These are phyloP conservation scores for Anagrus nilaparvatae DNA, from an alignment of 1,140 invertebrate species.

Conservation along the genomic window DNA sequence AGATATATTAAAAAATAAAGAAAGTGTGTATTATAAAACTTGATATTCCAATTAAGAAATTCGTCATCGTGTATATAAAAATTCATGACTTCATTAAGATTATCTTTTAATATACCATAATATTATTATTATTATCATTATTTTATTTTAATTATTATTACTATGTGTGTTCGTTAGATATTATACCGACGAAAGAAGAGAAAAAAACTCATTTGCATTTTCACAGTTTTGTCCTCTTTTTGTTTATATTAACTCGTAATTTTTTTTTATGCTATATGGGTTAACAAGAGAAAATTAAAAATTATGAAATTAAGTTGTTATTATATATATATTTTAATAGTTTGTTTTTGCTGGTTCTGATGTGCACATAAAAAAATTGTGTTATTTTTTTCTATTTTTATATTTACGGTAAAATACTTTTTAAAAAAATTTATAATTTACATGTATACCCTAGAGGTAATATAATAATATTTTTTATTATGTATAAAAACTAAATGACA, in stretches of 20 bases:
- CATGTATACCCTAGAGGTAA: too few species aligned
- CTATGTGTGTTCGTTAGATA: too few species aligned
- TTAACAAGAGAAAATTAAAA: slow-evolving; percentile 13
- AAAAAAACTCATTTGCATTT: slow-evolving; percentile 16
- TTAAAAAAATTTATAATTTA: too few species aligned
- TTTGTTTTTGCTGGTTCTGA: not conserved
- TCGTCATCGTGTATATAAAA: slow-evolving; percentile 30
- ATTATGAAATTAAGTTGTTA: slow-evolving; percentile 1
- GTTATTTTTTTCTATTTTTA: not conserved
- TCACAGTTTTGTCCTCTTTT: not conserved
- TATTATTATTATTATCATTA: too few species aligned
- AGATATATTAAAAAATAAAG: too few species aligned
- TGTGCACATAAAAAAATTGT: too few species aligned
- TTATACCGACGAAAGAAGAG: too few species aligned
- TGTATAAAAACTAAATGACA: too few species aligned
- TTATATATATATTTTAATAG: too few species aligned
- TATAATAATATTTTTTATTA: too few species aligned
- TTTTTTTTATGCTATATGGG: not conserved
- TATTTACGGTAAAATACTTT: slow-evolving; percentile 11
- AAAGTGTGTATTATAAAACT: not conserved
- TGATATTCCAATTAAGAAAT: slow-evolving; percentile 38
- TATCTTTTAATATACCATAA: too few species aligned
- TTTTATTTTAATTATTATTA: too few species aligned
- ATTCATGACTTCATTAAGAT: slow-evolving; percentile 16
- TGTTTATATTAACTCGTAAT: slow-evolving; percentile 3